Conservation (phyloP, 2,113 vertebrate species). For the Eptesicus fuscus region DNA sequence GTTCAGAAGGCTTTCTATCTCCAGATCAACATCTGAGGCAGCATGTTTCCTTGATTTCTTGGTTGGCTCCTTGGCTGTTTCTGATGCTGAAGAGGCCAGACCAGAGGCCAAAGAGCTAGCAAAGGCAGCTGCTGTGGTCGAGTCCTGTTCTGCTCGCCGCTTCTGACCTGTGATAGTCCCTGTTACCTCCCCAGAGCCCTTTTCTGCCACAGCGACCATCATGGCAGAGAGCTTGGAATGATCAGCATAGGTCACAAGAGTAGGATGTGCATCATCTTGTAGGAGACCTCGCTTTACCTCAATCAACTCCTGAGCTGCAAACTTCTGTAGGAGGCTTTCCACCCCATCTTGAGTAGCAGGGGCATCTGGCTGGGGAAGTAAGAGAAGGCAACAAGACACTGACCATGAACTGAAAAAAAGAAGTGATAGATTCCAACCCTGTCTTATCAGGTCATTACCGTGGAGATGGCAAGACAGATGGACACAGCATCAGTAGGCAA, state of each 20-base stretch:
- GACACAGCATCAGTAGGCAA: slow-evolving; percentile 89
- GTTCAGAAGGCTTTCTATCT: slow-evolving; percentile 93
- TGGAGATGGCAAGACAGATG: slow-evolving; percentile 88
- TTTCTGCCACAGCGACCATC: slow-evolving; percentile 86
- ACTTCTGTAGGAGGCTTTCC: slow-evolving; percentile 93
- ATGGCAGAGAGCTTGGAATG: slow-evolving; percentile 94
- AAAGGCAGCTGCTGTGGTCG: slow-evolving; percentile 30
- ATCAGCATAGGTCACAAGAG: slow-evolving; percentile 90
- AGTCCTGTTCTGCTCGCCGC: slow-evolving; percentile 70
- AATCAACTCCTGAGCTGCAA: slow-evolving; percentile 94
- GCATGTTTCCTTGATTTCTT: slow-evolving; percentile 89
- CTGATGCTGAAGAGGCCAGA: slow-evolving; percentile 55
- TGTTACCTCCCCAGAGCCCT: slow-evolving; percentile 67
- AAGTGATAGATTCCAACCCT: not conserved
- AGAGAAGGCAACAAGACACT: not conserved
- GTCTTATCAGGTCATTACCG: slow-evolving; percentile 77
- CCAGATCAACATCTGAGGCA: slow-evolving; percentile 91
- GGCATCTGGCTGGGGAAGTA: slow-evolving; percentile 82
- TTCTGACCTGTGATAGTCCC: slow-evolving; percentile 66
- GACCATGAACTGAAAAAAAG: not conserved
- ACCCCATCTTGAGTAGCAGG: slow-evolving; percentile 86
- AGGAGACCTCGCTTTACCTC: slow-evolving; percentile 86
- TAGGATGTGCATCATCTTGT: slow-evolving; percentile 79
- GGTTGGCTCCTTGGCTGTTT: slow-evolving; percentile 82
- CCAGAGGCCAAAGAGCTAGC: slow-evolving; percentile 67